Evolutionary conservation across 2,113 vertebrate genomes (phyloP), one percentile per base, ranked within the genome.

Genomic region (Todiramphus saurophagus): DNA sequence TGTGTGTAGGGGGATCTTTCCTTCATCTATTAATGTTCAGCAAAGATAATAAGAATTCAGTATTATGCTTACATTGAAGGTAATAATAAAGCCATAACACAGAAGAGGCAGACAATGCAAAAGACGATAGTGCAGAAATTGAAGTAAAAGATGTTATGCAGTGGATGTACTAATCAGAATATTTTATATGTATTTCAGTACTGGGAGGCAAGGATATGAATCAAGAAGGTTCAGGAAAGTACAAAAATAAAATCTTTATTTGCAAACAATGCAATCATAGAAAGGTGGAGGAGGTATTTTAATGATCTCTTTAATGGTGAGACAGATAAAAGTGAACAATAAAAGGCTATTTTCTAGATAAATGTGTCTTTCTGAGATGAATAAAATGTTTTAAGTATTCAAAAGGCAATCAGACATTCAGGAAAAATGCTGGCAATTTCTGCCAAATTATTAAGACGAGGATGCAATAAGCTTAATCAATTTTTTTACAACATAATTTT

Each of bases 281-380:
- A 90, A 90, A 94, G 72, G 72, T 96, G 88, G 79, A 94, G 82
- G 88, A 88, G n/a, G 72, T 73, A 70, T 37, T 88, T 15, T 90
- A 86, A 95, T 86, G 25, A 90, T 83, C 50, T 58, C 55, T 83
- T 66, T 86, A 92, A 93, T 43, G 35, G 58, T n/a, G 11, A 93
- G 86, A 85, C n/a, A 82, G 55, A 85, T 73, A 83, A 93, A 92
- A 95, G 13, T 62, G 50, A 88, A 86, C 19, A 94, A 74, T 55
- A 80, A 83, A 94, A 88, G 27, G 20, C 58, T 68, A 37, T 94
- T 88, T 93, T 90, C 72, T 86, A 90, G 68, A 90, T 80, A 92
- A 93, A 92, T 62, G 16, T 93, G 43, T 67, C 37, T 83, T 89
- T 90, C 51, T 83, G 50, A 77, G 80, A 90, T 74, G 55, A 89